A percentile compares a stretch with the other conserved stretches of the same genome.
These are phyloP conservation scores for Eulithis prunata DNA, from an alignment of 2,888 invertebrate species.

Conservation along the genomic window DNA sequence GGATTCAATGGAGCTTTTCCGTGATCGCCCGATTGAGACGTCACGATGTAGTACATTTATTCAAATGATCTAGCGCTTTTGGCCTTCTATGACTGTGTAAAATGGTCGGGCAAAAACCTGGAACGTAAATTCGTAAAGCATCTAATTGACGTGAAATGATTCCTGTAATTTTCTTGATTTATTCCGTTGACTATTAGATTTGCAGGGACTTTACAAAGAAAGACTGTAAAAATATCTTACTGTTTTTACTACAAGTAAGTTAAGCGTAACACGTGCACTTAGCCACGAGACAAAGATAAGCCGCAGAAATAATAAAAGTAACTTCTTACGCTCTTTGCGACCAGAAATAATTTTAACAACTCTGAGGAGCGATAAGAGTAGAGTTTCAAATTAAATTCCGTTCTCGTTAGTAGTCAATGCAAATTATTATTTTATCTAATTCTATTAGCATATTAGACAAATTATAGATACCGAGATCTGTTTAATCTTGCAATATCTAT, in stretches of 20 bases:
- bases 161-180: neutral
- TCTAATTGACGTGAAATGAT: neutral
- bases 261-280: neutral
- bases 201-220: neutral
- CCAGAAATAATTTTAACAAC: neutral
- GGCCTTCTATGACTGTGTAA: conserved; percentile 28
- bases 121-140: neutral
- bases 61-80: conserved; percentile 38
- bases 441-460: conserved; percentile 47
- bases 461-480: conserved; percentile 40
- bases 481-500: conserved; percentile 39
- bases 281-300: neutral
- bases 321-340: neutral
- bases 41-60: conserved; percentile 65
- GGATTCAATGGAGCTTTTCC: conserved; percentile 69
- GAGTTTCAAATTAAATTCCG: conserved; percentile 17
- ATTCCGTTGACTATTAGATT: neutral
- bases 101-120: conserved; percentile 1
- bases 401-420: conserved; percentile 29
- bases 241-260: neutral
- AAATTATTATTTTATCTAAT: conserved; percentile 34
- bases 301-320: neutral
- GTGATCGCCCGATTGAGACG: conserved; percentile 73
- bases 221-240: neutral
- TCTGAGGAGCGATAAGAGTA: conserved; percentile 7